Evolutionary conservation across 2,113 vertebrate species (phyloP).

Genomic region (Harpagus bidentatus): DNA sequence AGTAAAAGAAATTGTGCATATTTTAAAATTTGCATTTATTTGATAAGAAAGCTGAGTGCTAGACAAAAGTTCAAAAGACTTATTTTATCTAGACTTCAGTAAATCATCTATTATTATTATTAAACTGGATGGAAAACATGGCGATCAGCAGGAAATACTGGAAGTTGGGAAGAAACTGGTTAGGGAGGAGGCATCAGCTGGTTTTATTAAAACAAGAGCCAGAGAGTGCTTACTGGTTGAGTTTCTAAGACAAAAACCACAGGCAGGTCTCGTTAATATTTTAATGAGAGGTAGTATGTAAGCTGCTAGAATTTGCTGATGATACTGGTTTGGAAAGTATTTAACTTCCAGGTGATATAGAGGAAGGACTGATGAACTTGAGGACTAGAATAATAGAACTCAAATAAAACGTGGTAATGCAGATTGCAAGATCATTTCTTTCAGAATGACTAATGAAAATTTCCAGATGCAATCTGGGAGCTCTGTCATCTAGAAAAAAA

Average conservation of each 20-base stretch:
- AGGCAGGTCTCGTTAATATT: not conserved
- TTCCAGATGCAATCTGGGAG: not conserved
- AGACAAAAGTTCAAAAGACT: not conserved
- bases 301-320: not conserved
- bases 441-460: not conserved
- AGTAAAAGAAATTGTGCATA: not conserved
- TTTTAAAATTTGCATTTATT: not conserved
- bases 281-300: not conserved
- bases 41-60: not conserved
- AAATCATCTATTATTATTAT: not conserved
- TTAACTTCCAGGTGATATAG: not conserved
- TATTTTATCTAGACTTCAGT: not conserved
- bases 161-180: not conserved
- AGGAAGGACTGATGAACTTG: not conserved
- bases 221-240: not conserved
- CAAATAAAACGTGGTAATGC: not conserved
- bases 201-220: not conserved
- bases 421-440: not conserved
- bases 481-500: not conserved
- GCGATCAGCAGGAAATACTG: not conserved
- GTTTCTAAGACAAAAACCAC: not conserved
- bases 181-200: not conserved
- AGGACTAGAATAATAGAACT: not conserved
- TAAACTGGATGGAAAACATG: not conserved
- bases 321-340: not conserved